Conservation (phyloP, 1,140 invertebrate species). For the Sycobia sp. region DNA sequence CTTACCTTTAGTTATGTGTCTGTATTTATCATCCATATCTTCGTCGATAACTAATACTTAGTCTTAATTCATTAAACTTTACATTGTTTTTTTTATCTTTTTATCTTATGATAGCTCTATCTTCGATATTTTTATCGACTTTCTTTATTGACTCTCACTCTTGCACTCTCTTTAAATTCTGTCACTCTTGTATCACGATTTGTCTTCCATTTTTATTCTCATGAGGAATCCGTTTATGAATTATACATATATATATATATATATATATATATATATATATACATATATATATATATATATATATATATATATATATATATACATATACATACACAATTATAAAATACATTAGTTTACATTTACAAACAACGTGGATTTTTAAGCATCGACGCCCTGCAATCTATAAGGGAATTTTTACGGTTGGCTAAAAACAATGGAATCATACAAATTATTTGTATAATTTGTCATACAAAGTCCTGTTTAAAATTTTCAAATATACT, state of each 20-base stretch:
- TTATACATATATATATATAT: conserved; percentile 36
- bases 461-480: conserved; percentile 34
- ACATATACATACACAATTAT: conserved; percentile 48
- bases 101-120: conserved; percentile 36
- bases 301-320: conserved; percentile 35
- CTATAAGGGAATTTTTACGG: conserved; percentile 34
- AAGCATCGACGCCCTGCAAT: conserved; percentile 52
- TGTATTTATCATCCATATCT: conserved; percentile 41
- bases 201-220: conserved; percentile 27
- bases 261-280: conserved; percentile 19
- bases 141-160: conserved; percentile 37
- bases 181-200: conserved; percentile 33
- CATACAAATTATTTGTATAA: conserved; percentile 39
- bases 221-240: conserved; percentile 44
- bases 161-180: conserved; percentile 28
- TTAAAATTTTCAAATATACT: conserved; percentile 36
- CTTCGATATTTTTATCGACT: conserved; percentile 31
- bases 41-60: conserved; percentile 43
- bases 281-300: conserved; percentile 21
- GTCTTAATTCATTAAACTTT: conserved; percentile 40
- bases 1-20: conserved; percentile 45
- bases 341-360: conserved; percentile 61
- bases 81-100: conserved; percentile 38
- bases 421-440: conserved; percentile 27
- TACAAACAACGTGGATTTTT: conserved; percentile 56